phyloP scores from a whole-genome alignment of 2,888 invertebrate genomes.

The Amorpha juglandis region DNA sequence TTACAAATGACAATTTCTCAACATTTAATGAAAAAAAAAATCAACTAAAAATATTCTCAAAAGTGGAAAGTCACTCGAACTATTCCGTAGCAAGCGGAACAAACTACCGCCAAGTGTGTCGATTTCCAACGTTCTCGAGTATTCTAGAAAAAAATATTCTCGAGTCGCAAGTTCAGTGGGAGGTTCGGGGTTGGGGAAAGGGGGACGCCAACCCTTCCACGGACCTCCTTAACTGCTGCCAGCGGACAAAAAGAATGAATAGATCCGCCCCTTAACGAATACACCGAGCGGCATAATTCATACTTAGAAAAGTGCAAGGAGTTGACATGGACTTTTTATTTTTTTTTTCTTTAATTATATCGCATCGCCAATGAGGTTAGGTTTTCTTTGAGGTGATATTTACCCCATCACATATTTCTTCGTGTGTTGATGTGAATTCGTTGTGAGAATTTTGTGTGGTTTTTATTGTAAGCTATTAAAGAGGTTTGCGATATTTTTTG shows the following conservation, averaged over 20 bases:
- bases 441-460: not conserved
- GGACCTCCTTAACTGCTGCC: conserved; percentile 81
- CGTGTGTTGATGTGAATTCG: conserved; percentile 10
- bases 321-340: conserved; percentile 72
- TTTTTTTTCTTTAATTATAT: conserved; percentile 57
- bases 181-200: conserved; percentile 45
- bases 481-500: not conserved
- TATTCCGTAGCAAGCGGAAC: conserved; percentile 75
- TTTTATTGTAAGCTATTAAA: not conserved
- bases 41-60: conserved; percentile 57
- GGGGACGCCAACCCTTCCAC: conserved; percentile 53
- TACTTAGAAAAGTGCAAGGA: conserved; percentile 83
- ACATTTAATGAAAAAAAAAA: conserved; percentile 42
- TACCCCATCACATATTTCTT: conserved; percentile 35
- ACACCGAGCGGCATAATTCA: conserved; percentile 84
- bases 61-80: conserved; percentile 74
- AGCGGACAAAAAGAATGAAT: conserved; percentile 84
- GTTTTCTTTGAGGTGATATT: conserved; percentile 30
- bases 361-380: conserved; percentile 52
- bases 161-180: conserved; percentile 78
- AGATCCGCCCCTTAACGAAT: conserved; percentile 84
- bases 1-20: conserved; percentile 15
- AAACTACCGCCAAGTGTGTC: conserved; percentile 82
- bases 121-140: conserved; percentile 80
- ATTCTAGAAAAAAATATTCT: conserved; percentile 82